Evolutionary conservation across 2,113 vertebrate species (phyloP), one percentile per base, ranked within the genome.

Genomic region (Noctilio leporinus): DNA sequence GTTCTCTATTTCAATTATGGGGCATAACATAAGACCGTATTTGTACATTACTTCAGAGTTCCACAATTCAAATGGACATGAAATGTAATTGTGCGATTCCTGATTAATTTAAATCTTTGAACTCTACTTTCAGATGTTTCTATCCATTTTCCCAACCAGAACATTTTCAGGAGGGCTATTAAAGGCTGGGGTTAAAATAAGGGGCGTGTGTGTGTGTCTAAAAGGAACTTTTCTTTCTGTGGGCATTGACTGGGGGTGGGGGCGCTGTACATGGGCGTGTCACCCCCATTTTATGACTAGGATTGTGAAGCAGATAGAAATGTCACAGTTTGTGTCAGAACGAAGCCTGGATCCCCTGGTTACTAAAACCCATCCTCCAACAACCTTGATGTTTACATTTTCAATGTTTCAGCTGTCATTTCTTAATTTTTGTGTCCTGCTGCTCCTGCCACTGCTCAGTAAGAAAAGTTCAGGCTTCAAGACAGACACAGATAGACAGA

Each of bases 251-350:
- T 62, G 10, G 35, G 19, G 47, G 24, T 2, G n/a, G 28, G 33
- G 5, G 8, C 2, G 0, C 35, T 30, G 7, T 38, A n/a, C n/a
- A n/a, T n/a, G n/a, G n/a, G 64, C 4, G 28, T 5, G 35, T 65
- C 35, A 15, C 28, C 38, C 49, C 11, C 10, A 11, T 57, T 65
- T 82, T 65, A 67, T 17, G 6, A 57, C 4, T 10, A 67, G 64
- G 55, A 43, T 19, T 0, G 20, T 24, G 47, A 80, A 43, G 51
- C 11, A 0, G 1, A 28, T 5, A 62, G n/a, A 49, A 55, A n/a
- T 20, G 2, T 49, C 17, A 49, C 81, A 75, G 10, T 35, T 45
- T 86, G 24, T 35, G 45, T 4, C 49, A 59, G 35, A 91, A 91
- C 51, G 12, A 43, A 35, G 40, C 19, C 12, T 17, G 49, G 49